Evolutionary conservation across 2,888 invertebrate genomes (phyloP), one percentile per base, ranked within the genome.

Genomic region (Endotricha flammealis): DNA sequence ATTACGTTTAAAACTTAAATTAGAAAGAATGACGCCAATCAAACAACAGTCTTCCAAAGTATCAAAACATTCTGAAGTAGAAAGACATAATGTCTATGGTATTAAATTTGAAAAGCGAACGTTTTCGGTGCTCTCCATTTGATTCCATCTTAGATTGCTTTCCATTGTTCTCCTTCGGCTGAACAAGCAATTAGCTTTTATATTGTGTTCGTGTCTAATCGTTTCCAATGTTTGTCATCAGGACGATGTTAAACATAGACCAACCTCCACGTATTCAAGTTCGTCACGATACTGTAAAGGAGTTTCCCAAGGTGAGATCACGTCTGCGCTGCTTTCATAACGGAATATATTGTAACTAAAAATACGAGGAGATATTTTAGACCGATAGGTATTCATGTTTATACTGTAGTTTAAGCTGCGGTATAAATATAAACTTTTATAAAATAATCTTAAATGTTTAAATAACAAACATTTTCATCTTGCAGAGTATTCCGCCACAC

Each of bases 401-500:
- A n/a, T n/a, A n/a, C n/a, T n/a, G n/a, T n/a, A n/a, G n/a, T n/a
- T n/a, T n/a, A n/a, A n/a, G n/a, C n/a, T n/a, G n/a, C n/a, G n/a
- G n/a, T n/a, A n/a, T n/a, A n/a, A n/a, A n/a, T n/a, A n/a, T n/a
- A n/a, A n/a, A n/a, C n/a, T n/a, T n/a, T n/a, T n/a, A n/a, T n/a
- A n/a, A n/a, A n/a, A n/a, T n/a, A n/a, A n/a, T n/a, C n/a, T n/a
- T n/a, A n/a, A n/a, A n/a, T n/a, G n/a, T n/a, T n/a, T n/a, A n/a
- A n/a, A n/a, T n/a, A n/a, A n/a, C n/a, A n/a, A n/a, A n/a, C n/a
- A n/a, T n/a, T n/a, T n/a, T n/a, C n/a, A 31, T 20, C 38, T 36
- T 45, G 31, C 64, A 85, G 82, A 62, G 56, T 14, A 70, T 88
- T 40, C 89, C 92, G 10, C 92, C 94, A 0, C 93, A 93, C 42